Evolutionary conservation across 2,888 invertebrate species (phyloP).

Genomic region (Hylaea fasciaria): DNA sequence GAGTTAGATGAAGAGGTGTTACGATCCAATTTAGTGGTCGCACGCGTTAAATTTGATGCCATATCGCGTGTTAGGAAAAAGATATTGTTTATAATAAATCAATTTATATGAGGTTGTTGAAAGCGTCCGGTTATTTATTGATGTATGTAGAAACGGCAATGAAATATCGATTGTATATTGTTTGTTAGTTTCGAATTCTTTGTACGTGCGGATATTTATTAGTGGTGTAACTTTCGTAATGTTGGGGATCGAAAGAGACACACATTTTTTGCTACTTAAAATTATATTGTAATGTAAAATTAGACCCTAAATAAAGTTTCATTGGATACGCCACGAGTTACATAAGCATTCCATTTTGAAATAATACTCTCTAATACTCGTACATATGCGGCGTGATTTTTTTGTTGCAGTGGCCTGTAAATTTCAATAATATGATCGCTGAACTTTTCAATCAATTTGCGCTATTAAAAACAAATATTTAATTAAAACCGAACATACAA

Average conservation of each 20-base stretch:
- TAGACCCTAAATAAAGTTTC: too few relatives aligned
- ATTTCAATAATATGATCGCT: not conserved
- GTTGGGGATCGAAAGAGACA: too few relatives aligned
- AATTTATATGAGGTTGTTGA: slow-evolving; percentile 16
- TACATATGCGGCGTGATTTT: not conserved
- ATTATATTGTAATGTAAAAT: too few relatives aligned
- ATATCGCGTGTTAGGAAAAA: not conserved
- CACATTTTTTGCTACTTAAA: too few relatives aligned
- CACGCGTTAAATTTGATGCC: not conserved
- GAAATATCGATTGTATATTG: not conserved
- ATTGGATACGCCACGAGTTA: not conserved
- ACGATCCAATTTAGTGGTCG: too few relatives aligned
- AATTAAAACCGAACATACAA: too few relatives aligned
- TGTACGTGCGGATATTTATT: too few relatives aligned
- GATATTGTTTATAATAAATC: not conserved
- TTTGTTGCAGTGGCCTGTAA: not conserved
- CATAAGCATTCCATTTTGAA: slow-evolving; percentile 8
- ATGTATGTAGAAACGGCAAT: not conserved
- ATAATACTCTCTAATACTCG: not conserved
- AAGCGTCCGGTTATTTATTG: slow-evolving; percentile 23
- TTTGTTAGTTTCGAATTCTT: not conserved
- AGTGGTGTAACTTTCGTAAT: too few relatives aligned
- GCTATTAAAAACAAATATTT: too few relatives aligned
- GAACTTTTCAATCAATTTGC: too few relatives aligned
- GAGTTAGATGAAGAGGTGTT: not conserved